Evolutionary conservation across 2,888 invertebrate genomes (phyloP), one percentile per base, ranked within the genome.

Genomic region (Gymnoscelis rufifasciata): DNA sequence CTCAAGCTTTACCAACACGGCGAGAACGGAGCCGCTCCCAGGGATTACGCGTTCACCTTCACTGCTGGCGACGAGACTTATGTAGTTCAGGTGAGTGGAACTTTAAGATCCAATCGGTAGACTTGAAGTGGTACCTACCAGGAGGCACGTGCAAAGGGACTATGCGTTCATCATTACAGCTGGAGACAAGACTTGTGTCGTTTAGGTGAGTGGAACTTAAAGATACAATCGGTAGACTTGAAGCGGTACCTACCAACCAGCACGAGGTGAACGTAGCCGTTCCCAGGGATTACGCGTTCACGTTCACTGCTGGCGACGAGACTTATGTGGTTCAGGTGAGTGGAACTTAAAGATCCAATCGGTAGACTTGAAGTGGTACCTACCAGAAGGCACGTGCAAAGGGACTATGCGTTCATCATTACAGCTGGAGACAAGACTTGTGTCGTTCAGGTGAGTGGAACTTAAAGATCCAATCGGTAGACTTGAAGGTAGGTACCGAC

Each of bases 231-330:
- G 69, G 90, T 91, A 29, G 92, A 93, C 54, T 75, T 93, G 45
- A 78, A 90, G 51, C 72, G 94, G 5, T 92, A n/a, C n/a, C n/a
- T n/a, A n/a, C n/a, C n/a, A n/a, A 92, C 66, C 90, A 92, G 39
- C 92, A 92, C 58, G 93, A 93, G 0, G 93, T 94, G 68, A 87
- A 86, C 26, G 93, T 93, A 0, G 64, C 53, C 0, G 90, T 92
- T 1, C 92, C 93, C 0, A 79, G 72, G 15, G 91, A 93, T 68
- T 90, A 93, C 64, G 91, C 91, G 8, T 93, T 94, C 68, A 80
- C 81, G 3, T 91, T 93, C 56, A 68, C 83, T 39, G 92, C 93
- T 0, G 88, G 88, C 0, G 88, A 88, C 1, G 70, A 82, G 26
- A 74, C 79, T 1, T 91, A 91, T 57, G 89, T 89, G 26, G 89